Evolutionary conservation across 2,113 vertebrate species (phyloP).

Genomic region (Cephalopterus ornatus): DNA sequence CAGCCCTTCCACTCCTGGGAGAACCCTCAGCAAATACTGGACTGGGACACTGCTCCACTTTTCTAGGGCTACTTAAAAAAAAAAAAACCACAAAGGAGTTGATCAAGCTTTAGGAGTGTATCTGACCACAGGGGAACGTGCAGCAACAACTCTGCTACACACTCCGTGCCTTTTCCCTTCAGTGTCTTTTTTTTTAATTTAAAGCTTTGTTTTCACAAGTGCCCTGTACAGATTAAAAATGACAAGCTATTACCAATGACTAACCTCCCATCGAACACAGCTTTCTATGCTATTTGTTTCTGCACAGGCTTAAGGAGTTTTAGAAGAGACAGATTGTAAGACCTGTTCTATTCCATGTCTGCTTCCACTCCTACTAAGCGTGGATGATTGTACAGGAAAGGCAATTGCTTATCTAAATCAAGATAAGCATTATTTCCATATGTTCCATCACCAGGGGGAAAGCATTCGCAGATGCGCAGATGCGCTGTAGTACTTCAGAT

Average conservation of each 20-base stretch:
- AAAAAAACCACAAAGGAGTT: not conserved
- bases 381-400: slow-evolving; percentile 28
- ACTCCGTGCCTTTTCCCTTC: not conserved
- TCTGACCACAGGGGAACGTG: not conserved
- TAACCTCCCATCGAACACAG: not conserved
- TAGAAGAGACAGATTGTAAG: not conserved
- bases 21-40: not conserved
- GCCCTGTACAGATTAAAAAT: not conserved
- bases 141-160: not conserved
- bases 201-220: not conserved
- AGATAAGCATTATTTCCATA: slow-evolving; percentile 46
- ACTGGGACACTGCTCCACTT: not conserved
- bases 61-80: not conserved
- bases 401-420: slow-evolving; percentile 58
- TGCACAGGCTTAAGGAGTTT: not conserved
- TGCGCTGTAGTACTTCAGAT: slow-evolving; percentile 24
- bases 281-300: slow-evolving; percentile 15
- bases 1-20: not conserved
- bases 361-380: not conserved
- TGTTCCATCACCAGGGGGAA: slow-evolving; percentile 35
- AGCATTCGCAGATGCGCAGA: slow-evolving; percentile 50
- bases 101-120: accelerated
- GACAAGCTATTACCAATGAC: not conserved
- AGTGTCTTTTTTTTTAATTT: not conserved
- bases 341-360: not conserved